A percentile compares a stretch with the other conserved stretches of the same genome.
phyloP scores from a whole-genome alignment of 2,888 invertebrate species.

The Hydriomena furcata region DNA sequence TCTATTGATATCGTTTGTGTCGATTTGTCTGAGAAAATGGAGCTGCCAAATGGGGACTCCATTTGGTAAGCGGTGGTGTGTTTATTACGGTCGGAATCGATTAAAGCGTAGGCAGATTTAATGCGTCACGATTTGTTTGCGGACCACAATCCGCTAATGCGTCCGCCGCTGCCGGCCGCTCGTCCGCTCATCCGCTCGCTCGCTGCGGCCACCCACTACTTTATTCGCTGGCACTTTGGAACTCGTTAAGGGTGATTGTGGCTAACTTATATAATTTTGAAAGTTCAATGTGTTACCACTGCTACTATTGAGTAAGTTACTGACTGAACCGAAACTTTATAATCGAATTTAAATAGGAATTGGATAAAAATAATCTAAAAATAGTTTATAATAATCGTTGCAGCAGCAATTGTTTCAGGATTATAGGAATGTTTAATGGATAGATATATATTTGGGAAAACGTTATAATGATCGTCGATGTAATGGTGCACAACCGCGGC shows the following conservation, averaged over 20 bases:
- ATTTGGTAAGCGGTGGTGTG: neutral
- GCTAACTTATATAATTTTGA: too few species aligned
- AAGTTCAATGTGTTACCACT: too few species aligned
- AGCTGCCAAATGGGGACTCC: neutral
- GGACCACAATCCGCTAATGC: slow-evolving; percentile 16
- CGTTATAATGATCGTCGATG: too few species aligned
- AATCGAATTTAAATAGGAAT: too few species aligned
- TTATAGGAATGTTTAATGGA: too few species aligned
- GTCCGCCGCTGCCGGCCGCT: too few species aligned
- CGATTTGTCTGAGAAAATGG: neutral
- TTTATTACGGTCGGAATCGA: neutral
- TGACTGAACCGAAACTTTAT: too few species aligned
- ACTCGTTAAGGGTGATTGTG: slow-evolving; percentile 5
- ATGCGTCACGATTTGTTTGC: slow-evolving; percentile 5
- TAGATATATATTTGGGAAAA: too few species aligned
- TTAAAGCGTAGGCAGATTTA: neutral
- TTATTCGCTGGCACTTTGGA: neutral
- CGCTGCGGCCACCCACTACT: slow-evolving; percentile 1
- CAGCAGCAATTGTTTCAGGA: too few species aligned
- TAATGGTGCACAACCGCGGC: neutral
- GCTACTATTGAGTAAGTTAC: too few species aligned
- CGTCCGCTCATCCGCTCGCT: neutral
- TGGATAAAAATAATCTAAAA: too few species aligned
- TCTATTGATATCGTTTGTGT: neutral
- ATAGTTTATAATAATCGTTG: too few species aligned